Evolutionary conservation across 1,140 invertebrate species (phyloP).

Genomic region (Triops cancriformis): DNA sequence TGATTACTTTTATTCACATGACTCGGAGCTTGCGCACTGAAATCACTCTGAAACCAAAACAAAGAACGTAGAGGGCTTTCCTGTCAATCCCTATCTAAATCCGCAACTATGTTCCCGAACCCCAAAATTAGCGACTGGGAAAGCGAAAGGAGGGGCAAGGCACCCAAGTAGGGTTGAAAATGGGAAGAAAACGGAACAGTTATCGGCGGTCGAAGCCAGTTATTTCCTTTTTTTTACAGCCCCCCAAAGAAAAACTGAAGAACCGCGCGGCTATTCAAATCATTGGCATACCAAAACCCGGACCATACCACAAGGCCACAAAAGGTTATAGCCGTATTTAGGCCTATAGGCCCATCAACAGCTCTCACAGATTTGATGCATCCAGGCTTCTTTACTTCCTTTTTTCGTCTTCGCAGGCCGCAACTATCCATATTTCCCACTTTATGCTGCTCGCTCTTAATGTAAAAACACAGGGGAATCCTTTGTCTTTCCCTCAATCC

Average conservation of each 20-base stretch:
- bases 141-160: background rate
- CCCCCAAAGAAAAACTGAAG: background rate
- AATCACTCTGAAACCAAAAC: no score
- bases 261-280: background rate
- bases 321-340: constrained; percentile 6
- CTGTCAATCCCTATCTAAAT: background rate
- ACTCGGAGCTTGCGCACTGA: no score
- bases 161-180: background rate
- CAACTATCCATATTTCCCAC: background rate
- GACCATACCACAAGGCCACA: constrained; percentile 7
- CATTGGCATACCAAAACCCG: constrained; percentile 7
- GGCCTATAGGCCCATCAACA: constrained; percentile 9
- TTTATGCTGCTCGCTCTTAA: background rate
- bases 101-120: background rate
- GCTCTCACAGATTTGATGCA: constrained; percentile 4
- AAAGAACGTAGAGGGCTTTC: no score
- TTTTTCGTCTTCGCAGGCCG: background rate
- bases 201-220: constrained; percentile 8
- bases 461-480: no score
- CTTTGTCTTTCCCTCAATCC: no score
- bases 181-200: background rate
- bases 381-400: background rate
- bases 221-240: background rate
- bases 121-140: background rate
- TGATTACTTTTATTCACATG: no score